Base-by-base conservation (phyloP, 2,888 invertebrate species). In the Sinohyriopsis cumingii region DNA sequence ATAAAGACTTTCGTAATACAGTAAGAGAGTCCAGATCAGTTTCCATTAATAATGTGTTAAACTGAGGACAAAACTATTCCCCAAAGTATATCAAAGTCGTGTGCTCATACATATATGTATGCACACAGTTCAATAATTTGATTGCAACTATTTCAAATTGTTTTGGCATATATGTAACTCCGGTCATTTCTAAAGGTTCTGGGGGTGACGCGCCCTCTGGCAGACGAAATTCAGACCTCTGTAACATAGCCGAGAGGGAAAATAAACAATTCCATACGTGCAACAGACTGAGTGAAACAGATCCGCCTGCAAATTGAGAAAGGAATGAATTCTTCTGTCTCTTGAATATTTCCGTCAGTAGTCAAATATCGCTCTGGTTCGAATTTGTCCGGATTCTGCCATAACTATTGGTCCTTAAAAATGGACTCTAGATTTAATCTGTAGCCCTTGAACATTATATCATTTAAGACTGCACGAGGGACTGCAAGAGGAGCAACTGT, bases 401-500 rank as follows among this genome's bases (percentile, higher is more conserved):
- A 85, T 5, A 76, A 28, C 1, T 63, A 33, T 12, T 73, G 70
- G 69, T 85, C 85, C 9, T 59, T 66, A n/a, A 78, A 71, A 53
- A 81, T 78, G 18, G 82, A 76, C 53, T 76, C 78, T 25, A 85
- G 62, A 64, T 83, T 83, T 59, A 89, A 83, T 5, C 66, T 74
- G 61, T 83, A 86, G 22, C 84, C 85, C 6, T 76, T 65, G 25
- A 87, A 69, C 3, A 64, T 65, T 22, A 84, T 79, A 60, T 87
- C 85, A 59, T 45, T 33, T 28, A 5, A 28, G 28, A 28, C 28
- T 28, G 73, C 60, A 80, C 86, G 72, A 73, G 76, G 64, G 61
- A 74, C 9, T 70, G 72, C n/a, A 77, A 80, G 61, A 6, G 79
- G 82, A 18, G 80, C 77, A 55, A 89, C 79, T 60, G 78, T 76